Percentiles rank a stretch among this genome's conserved stretches.
phyloP scores from a whole-genome alignment of 92 coral and sea anemone species.

The Palythoa heliodiscus region DNA sequence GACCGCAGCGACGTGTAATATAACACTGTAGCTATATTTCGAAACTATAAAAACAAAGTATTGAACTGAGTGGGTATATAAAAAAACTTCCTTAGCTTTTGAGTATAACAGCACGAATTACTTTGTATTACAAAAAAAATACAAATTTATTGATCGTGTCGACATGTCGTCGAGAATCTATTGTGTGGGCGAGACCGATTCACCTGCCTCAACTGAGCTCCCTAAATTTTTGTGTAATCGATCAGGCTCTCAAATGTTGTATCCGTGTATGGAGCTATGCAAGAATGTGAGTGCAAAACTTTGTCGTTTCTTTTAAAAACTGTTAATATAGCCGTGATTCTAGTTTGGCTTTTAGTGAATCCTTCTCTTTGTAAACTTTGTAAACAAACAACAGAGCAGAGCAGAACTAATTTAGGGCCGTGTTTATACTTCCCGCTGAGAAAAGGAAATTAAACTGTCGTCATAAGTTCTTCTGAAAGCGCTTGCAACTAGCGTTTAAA shows the following conservation, averaged over 20 bases:
- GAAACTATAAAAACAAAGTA: not conserved
- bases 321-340: not conserved
- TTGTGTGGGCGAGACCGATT: constrained; percentile 20
- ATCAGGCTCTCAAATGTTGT: not conserved
- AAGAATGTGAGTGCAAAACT: not conserved
- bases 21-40: not conserved
- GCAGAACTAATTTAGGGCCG: not conserved
- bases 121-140: not conserved
- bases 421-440: constrained; percentile 30
- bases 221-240: not conserved
- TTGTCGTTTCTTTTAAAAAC: not conserved
- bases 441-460: constrained; percentile 31
- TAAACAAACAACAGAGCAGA: not conserved
- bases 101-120: not conserved
- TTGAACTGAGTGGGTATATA: not conserved
- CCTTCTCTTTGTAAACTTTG: not conserved
- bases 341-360: not conserved
- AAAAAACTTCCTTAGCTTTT: not conserved
- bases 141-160: not conserved
- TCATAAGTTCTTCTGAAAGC: constrained; percentile 6
- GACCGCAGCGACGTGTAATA: not conserved
- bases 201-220: constrained; percentile 21
- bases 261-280: not conserved
- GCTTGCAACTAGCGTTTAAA: constrained; percentile 10
- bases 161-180: not conserved